A percentile compares a stretch with the other conserved stretches of the same genome.
Evolutionary conservation across 2,888 invertebrate genomes (phyloP).

Genomic region (Sarcophaga subvicina): DNA sequence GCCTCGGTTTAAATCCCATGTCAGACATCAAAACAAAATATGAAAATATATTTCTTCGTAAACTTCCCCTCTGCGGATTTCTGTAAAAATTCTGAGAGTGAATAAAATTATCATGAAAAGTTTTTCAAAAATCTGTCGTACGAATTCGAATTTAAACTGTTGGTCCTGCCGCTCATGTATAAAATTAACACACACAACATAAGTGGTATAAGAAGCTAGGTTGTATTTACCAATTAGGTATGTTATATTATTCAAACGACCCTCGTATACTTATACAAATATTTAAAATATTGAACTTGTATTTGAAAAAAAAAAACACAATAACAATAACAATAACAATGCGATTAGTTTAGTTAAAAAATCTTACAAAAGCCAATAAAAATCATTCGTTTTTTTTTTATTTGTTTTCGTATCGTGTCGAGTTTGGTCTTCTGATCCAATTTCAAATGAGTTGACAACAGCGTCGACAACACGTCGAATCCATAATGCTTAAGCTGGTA

Average conservation of each 20-base stretch:
- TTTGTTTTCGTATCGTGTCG: conserved; percentile 7
- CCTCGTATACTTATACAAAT: conserved; percentile 1
- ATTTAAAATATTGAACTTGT: conserved; percentile 33
- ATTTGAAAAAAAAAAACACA: conserved; percentile 24
- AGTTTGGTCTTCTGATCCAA: conserved; percentile 73
- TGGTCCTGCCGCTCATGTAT: too few species aligned
- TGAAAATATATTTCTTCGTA: too few species aligned
- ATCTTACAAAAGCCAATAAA: conserved; percentile 54
- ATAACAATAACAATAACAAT: conserved; percentile 48
- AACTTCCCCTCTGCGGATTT: too few species aligned
- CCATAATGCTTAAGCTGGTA: conserved; percentile 58
- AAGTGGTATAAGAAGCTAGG: too few species aligned
- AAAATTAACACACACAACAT: too few species aligned
- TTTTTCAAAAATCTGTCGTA: too few species aligned
- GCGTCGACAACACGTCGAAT: conserved; percentile 70
- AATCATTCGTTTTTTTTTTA: conserved; percentile 39
- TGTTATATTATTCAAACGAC: not conserved
- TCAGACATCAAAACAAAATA: too few species aligned
- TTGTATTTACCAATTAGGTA: too few species aligned
- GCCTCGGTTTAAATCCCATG: too few species aligned
- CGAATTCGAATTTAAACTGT: too few species aligned
- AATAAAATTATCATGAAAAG: too few species aligned
- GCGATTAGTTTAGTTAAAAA: conserved; percentile 54
- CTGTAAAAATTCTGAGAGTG: too few species aligned
- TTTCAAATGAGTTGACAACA: conserved; percentile 77